Evolutionary conservation across 2,797 vertebrate genomes (phyloP).

Genomic region (Pseudochromis fuscus): DNA sequence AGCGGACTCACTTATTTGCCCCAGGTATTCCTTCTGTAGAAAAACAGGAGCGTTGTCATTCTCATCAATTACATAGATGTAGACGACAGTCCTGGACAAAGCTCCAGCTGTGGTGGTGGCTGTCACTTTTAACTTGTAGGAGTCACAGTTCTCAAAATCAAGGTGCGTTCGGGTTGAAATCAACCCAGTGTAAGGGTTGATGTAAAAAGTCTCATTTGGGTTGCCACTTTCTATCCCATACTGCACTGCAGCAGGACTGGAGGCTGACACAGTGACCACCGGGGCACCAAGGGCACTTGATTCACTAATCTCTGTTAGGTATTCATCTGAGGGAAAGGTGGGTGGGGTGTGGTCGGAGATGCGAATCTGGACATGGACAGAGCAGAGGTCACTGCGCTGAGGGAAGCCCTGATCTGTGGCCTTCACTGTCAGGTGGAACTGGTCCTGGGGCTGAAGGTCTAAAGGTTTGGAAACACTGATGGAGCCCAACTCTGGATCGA

Average conservation of each 20-base stretch:
- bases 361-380: constrained; percentile 85
- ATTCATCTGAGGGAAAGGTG: constrained; percentile 88
- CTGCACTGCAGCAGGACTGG: constrained; percentile 88
- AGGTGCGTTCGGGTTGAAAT: constrained; percentile 87
- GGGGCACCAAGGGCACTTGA: constrained; percentile 83
- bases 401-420: constrained; percentile 93
- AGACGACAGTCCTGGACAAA: constrained; percentile 81
- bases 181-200: constrained; percentile 91
- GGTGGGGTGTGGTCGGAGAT: constrained; percentile 90
- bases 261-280: constrained; percentile 87
- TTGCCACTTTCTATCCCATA: constrained; percentile 93
- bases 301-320: constrained; percentile 94
- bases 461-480: constrained; percentile 87
- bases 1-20: constrained; percentile 91
- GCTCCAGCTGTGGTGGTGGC: constrained; percentile 88
- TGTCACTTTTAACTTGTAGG: constrained; percentile 89
- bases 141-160: constrained; percentile 90
- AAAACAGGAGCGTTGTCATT: constrained; percentile 94
- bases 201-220: constrained; percentile 86
- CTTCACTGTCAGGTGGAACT: constrained; percentile 90
- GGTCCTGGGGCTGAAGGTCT: constrained; percentile 82
- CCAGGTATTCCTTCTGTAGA: constrained; percentile 83
- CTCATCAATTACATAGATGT: constrained; percentile 92
- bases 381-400: constrained; percentile 88
- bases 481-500: constrained; percentile 87